Evolutionary conservation across 2,113 vertebrate genomes (phyloP).

Genomic region (Xenus cinereus): DNA sequence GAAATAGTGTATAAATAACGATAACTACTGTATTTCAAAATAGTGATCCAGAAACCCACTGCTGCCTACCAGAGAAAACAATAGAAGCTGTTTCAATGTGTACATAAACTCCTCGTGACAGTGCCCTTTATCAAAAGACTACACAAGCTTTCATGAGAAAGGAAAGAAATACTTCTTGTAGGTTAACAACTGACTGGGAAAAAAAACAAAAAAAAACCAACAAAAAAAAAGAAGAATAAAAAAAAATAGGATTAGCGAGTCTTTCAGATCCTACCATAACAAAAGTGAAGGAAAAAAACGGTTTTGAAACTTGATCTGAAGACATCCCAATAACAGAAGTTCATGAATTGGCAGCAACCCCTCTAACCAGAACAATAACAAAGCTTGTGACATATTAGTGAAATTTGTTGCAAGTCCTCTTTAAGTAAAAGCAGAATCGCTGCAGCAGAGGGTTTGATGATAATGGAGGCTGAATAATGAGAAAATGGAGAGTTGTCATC

Average conservation of each 20-base stretch:
- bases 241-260: background rate
- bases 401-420: background rate
- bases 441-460: background rate
- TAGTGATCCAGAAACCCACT: background rate
- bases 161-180: background rate
- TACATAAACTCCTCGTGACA: background rate
- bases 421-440: background rate
- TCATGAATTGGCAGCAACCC: background rate
- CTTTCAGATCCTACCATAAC: background rate
- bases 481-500: constrained; percentile 22
- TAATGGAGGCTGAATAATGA: background rate
- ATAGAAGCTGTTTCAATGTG: background rate
- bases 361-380: background rate
- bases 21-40: background rate
- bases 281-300: background rate
- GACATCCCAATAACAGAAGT: background rate
- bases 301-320: background rate
- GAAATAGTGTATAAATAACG: background rate
- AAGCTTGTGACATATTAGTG: background rate
- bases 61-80: background rate
- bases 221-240: background rate
- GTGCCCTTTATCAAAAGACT: background rate
- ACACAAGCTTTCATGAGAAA: background rate
- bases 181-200: background rate
- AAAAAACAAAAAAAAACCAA: background rate